Evolutionary conservation across 2,888 invertebrate genomes (phyloP).

Genomic region (Melinopterus prodromus): DNA sequence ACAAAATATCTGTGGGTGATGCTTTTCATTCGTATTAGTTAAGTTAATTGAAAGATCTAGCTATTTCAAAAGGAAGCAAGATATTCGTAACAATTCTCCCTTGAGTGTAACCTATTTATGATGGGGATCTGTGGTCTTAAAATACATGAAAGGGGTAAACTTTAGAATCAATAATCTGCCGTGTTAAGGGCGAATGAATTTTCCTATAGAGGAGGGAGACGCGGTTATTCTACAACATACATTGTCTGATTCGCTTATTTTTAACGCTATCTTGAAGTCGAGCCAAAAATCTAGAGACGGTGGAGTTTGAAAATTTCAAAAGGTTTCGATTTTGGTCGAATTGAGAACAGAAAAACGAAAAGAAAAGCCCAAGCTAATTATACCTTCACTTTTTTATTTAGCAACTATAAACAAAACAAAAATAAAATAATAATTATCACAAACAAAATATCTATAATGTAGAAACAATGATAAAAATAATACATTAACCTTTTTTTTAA

Average conservation of each 20-base stretch:
- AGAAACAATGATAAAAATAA: conserved; percentile 4
- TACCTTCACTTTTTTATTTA: conserved; percentile 4
- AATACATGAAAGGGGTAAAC: not conserved
- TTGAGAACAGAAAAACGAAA: not conserved
- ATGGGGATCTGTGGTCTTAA: not conserved
- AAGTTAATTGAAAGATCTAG: too few species aligned
- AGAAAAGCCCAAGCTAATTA: not conserved
- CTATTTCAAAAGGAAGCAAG: too few species aligned
- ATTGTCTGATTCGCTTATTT: not conserved
- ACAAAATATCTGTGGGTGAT: too few species aligned
- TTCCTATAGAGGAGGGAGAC: not conserved
- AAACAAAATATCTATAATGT: not conserved
- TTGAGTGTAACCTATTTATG: not conserved
- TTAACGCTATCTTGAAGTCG: not conserved
- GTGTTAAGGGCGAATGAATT: not conserved
- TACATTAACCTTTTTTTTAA: not conserved
- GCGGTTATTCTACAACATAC: not conserved
- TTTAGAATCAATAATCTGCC: not conserved
- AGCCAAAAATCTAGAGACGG: not conserved
- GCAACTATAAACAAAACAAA: conserved; percentile 4
- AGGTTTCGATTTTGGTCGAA: not conserved
- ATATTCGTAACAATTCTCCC: too few species aligned
- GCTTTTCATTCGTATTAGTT: too few species aligned
- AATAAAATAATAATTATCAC: not conserved
- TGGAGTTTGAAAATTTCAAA: not conserved